Base-by-base conservation (phyloP, 2,888 invertebrate species). In the Drosophila buzzatii region DNA sequence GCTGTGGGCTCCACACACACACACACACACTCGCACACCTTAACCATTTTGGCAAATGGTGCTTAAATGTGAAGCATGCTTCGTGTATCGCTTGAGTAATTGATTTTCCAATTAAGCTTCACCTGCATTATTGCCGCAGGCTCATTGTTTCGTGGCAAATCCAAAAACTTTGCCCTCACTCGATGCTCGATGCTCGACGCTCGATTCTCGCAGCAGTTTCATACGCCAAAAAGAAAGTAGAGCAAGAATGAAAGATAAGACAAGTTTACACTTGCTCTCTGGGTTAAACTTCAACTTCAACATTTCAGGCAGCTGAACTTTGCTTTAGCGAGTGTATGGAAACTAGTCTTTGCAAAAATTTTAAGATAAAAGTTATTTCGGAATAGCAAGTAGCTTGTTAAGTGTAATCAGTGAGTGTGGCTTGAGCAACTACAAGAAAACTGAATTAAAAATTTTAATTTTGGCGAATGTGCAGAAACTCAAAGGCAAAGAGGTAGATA, bases 91-190 rank as follows among this genome's bases (percentile, higher is more conserved):
- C 58, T 33, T 35, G 45, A 53, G 89, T 85, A 89, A 85, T 89
- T 84, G 84, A 89, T 89, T 85, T 85, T 84, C 59, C 81, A 86
- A 74, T 84, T 83, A 79, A 72, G 79, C 72, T 65, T 58, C 58
- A 76, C 60, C 72, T 74, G 70, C 77, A 73, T 65, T 79, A 67
- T 41, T n/a, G 66, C 67, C 67, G 37, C 45, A 23, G 66, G 56
- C 52, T 58, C 73, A 69, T 49, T 63, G 59, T 57, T 65, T 65
- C 51, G 65, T 42, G 42, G 49, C 8, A 64, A 79, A 55, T 59
- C 60, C 61, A 47, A 16, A 60, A 75, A 80, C 62, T 70, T 76
- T 75, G 27, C 70, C 57, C 44, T 31, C n/a, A 31, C 14, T 18
- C 62, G 2, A 33, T 33, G 8, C 33, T 33, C 33, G 23, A 23